Evolutionary conservation across 2,797 vertebrate species (phyloP).

Genomic region (Sebastiscus albofasciatus): DNA sequence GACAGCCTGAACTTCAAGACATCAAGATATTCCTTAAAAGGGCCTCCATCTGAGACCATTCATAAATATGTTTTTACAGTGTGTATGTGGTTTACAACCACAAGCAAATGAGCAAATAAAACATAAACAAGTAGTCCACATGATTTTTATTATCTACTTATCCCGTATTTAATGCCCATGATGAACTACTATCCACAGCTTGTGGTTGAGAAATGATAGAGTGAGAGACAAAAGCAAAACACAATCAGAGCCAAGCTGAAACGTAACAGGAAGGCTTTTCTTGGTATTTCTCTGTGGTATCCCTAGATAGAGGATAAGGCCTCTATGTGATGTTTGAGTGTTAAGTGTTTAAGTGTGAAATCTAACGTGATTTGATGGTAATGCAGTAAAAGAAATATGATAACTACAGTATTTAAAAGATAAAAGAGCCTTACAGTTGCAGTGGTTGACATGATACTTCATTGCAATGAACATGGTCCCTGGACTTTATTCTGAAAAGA

Average conservation of each 20-base stretch:
- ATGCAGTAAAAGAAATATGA: not conserved
- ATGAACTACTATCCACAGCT: conserved; percentile 10
- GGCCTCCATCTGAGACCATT: conserved; percentile 1
- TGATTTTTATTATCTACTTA: conserved; percentile 38
- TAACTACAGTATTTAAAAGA: not conserved
- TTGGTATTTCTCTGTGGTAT: not conserved
- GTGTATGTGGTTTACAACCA: not conserved
- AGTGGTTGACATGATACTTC: not conserved
- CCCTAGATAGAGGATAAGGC: not conserved
- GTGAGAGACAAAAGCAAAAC: not conserved
- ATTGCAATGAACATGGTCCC: not conserved
- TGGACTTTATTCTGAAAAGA: not conserved
- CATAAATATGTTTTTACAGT: conserved; percentile 4
- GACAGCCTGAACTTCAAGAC: not conserved
- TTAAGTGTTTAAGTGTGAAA: not conserved
- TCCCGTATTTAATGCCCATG: conserved; percentile 2
- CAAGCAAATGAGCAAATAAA: conserved; percentile 31
- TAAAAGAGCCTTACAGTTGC: not conserved
- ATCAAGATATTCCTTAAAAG: not conserved
- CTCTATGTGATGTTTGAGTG: not conserved
- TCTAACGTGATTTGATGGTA: not conserved
- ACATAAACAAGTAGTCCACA: conserved; percentile 13
- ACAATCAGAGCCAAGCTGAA: not conserved
- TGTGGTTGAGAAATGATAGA: conserved; percentile 1
- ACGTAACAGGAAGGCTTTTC: not conserved